A percentile compares a stretch with the other conserved stretches of the same genome.
phyloP scores from a whole-genome alignment of 1,140 invertebrate species.

The Hyphantria cunea region DNA sequence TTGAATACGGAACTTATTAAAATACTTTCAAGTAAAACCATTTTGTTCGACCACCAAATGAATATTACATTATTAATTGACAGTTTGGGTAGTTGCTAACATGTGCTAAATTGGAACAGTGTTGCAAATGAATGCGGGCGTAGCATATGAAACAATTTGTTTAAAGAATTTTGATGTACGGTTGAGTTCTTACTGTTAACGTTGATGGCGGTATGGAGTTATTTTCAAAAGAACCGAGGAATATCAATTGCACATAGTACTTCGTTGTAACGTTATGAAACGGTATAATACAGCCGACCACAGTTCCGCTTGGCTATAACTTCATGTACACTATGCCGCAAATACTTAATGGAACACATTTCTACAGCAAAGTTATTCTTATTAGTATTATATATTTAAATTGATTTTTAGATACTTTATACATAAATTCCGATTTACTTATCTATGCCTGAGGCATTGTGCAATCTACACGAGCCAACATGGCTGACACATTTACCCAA shows the following conservation, averaged over 20 bases:
- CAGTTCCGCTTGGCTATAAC: slow-evolving; percentile 25
- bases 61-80: not conserved
- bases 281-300: slow-evolving; percentile 26
- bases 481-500: slow-evolving; percentile 64
- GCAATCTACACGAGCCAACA: slow-evolving; percentile 53
- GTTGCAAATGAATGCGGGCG: too few relatives aligned
- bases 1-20: slow-evolving; percentile 53
- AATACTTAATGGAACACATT: not conserved
- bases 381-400: too few relatives aligned
- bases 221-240: slow-evolving; percentile 38
- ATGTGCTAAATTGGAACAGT: not conserved
- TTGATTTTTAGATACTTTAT: not conserved
- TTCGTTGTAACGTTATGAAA: slow-evolving; percentile 49
- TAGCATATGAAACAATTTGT: not conserved
- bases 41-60: slow-evolving; percentile 21
- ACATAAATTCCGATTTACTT: slow-evolving; percentile 51
- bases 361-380: too few relatives aligned
- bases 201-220: slow-evolving; percentile 36
- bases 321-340: not conserved
- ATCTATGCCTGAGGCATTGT: slow-evolving; percentile 59
- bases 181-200: too few relatives aligned
- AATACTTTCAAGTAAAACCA: slow-evolving; percentile 44
- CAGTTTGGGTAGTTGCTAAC: not conserved
- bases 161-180: too few relatives aligned
- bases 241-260: slow-evolving; percentile 37